phyloP scores from a whole-genome alignment of 2,888 invertebrate species.

The Stenodema calcarata region DNA sequence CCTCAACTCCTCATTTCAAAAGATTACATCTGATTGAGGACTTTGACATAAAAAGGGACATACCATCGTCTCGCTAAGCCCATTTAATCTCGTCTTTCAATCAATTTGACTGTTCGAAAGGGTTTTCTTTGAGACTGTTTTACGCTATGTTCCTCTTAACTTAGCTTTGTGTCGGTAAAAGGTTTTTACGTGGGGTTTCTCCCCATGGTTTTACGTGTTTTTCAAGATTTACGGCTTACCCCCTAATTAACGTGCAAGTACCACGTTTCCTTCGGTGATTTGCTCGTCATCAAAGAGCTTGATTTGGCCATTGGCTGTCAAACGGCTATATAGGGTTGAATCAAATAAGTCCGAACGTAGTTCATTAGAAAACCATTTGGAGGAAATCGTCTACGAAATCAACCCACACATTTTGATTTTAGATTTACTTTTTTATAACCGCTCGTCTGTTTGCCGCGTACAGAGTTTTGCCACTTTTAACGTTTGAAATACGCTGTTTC shows the following conservation, averaged over 20 bases:
- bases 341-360: too few relatives aligned
- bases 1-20: constrained; percentile 5
- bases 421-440: too few relatives aligned
- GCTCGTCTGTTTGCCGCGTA: too few relatives aligned
- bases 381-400: too few relatives aligned
- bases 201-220: background rate
- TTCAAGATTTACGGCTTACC: background rate
- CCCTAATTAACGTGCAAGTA: background rate
- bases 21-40: constrained; percentile 18
- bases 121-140: background rate
- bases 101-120: constrained; percentile 9
- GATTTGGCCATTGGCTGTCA: too few relatives aligned
- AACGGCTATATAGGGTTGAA: too few relatives aligned
- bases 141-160: background rate
- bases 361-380: too few relatives aligned
- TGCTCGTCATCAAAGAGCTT: background rate
- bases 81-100: constrained; percentile 17
- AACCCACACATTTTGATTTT: too few relatives aligned
- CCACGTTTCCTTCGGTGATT: background rate
- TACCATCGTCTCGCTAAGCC: background rate
- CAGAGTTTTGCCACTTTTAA: too few relatives aligned
- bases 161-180: background rate
- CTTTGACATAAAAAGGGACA: background rate
- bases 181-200: background rate
- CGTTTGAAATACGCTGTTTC: too few relatives aligned